Evolutionary conservation across 1,140 invertebrate genomes (phyloP).

Genomic region (Caerostris extrusa): DNA sequence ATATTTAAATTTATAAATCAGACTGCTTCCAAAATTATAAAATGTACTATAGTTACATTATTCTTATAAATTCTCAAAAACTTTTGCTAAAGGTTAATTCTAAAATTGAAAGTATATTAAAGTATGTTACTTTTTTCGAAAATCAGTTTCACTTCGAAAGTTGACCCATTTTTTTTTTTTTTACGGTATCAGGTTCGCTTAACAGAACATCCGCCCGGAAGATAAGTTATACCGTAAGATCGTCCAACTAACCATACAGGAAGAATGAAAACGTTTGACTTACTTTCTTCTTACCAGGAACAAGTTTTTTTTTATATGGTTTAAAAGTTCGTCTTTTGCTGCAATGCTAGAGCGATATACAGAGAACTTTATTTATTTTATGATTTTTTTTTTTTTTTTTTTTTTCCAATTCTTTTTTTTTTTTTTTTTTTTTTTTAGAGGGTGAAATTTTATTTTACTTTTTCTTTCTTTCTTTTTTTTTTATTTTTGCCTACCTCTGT

Average conservation of each 20-base stretch:
- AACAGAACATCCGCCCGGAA: not conserved
- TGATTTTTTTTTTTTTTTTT: not conserved
- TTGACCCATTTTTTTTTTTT: not conserved
- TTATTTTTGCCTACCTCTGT: not conserved
- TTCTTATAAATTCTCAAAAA: too few relatives aligned
- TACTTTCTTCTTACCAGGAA: not conserved
- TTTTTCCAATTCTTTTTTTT: not conserved
- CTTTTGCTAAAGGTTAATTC: too few relatives aligned
- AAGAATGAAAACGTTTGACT: not conserved
- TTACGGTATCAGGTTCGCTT: not conserved
- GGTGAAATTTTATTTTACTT: not conserved
- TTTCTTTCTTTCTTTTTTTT: not conserved
- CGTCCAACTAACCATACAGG: constrained; percentile 10
- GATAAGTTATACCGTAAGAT: not conserved
- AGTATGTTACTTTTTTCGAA: too few relatives aligned
- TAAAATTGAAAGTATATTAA: too few relatives aligned
- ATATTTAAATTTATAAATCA: too few relatives aligned
- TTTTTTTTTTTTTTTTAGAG: not conserved
- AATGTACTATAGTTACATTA: too few relatives aligned
- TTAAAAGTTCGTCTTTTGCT: not conserved
- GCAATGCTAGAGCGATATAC: not conserved
- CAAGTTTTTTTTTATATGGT: not conserved
- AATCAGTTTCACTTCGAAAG: not conserved
- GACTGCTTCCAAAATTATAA: too few relatives aligned
- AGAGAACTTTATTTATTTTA: not conserved